Base-by-base conservation (phyloP, 2,797 vertebrate species). In the Okamejei kenojei region DNA sequence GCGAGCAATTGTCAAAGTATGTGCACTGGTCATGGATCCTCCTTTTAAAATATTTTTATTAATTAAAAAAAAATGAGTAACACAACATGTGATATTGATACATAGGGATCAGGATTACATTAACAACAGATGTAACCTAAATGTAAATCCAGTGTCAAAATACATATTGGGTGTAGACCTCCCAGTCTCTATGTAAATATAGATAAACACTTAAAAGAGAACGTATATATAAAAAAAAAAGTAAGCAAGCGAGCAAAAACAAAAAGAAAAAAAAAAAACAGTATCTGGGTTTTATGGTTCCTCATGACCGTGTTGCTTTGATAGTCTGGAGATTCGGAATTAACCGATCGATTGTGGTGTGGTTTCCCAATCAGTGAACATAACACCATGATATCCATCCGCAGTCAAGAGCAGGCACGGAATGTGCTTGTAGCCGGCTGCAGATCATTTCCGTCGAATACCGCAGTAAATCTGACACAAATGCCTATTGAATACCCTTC, bases 381-480 rank as follows among this genome's bases (percentile, higher is more conserved):
- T 29, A 90, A 10, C 21, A 23, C n/a, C 35, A 19, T 23, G 65
- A 92, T 74, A 92, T 23, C 90, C 76, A 71, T 71, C 54, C 54
- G 38, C n/a, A 92, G 76, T 92, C 45, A 92, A 76, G 54, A 23
- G 13, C 26, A 76, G 90, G 71, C 90, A 74, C 58, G 73, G 71
- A 73, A 92, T 74, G 17, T 92, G 71, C 71, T 54, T 92, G 35
- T 92, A 92, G 76, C 58, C 90, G 76, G n/a, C 90, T 54, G 90
- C 54, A 92, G 90, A 76, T 92, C 76, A 92, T 92, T 92, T 92
- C 71, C 58, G 5, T 76, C 71, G 58, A 58, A 92, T 74, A 38
- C 38, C 76, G 38, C 90, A 54, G 90, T 92, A 76, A 92, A 92
- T 73, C 74, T 92, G 90, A 54, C 90, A 92, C 68, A 74, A 54